These are phyloP conservation scores for Orchesella flavescens DNA, from an alignment of 2,888 invertebrate genomes.

Conservation along the genomic window DNA sequence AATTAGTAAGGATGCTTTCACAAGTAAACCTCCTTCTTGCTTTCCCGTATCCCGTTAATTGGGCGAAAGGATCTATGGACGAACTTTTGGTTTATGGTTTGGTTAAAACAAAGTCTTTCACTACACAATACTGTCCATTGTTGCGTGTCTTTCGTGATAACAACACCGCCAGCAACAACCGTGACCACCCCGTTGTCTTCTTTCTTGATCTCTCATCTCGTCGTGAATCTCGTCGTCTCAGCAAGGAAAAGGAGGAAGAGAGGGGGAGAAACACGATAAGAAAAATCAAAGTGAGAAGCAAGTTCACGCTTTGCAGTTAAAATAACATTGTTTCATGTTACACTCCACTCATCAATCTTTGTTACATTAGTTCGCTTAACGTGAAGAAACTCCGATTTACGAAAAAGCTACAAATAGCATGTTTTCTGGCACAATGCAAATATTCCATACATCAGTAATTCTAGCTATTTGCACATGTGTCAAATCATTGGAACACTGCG, in stretches of 20 bases:
- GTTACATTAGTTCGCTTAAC: too few relatives aligned
- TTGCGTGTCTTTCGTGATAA: constrained; percentile 18
- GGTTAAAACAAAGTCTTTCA: not conserved
- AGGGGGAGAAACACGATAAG: not conserved
- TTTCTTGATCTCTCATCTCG: constrained; percentile 53
- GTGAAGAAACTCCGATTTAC: too few relatives aligned
- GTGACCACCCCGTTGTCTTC: constrained; percentile 45
- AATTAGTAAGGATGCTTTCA: constrained; percentile 32
- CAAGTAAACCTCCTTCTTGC: not conserved
- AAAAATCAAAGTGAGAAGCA: constrained; percentile 20
- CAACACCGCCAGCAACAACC: constrained; percentile 34
- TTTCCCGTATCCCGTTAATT: constrained; percentile 42
- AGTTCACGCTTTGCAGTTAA: constrained; percentile 52
- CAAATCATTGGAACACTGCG: too few relatives aligned
- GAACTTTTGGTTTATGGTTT: too few relatives aligned
- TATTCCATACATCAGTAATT: constrained; percentile 11
- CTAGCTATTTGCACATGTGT: not conserved
- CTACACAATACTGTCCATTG: constrained; percentile 17
- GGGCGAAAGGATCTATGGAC: too few relatives aligned
- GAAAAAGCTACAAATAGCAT: not conserved
- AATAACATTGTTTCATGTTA: constrained; percentile 39
- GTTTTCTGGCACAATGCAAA: not conserved
- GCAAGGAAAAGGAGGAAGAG: not conserved
- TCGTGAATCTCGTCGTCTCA: not conserved
- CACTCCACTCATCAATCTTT: not conserved